Base-by-base conservation (phyloP, 2,113 vertebrate genomes). In the Cryptomyrus ogoouensis region DNA sequence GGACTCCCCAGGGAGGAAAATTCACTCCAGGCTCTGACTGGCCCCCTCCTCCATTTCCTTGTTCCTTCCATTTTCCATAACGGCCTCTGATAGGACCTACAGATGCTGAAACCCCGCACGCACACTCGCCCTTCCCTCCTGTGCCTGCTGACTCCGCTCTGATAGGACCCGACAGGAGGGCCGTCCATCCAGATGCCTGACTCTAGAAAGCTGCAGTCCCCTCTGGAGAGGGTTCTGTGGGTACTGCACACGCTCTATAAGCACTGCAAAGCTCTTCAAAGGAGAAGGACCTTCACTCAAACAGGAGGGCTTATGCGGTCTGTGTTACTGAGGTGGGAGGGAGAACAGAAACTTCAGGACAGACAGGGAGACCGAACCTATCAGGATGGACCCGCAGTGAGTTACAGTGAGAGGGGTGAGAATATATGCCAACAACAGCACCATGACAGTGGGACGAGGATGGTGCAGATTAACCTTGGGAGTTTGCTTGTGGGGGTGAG, bases 381-480 rank as follows among this genome's bases (percentile, higher is more conserved):
- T 58, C 49, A 24, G 46, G 24, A 35, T 87, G 24, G 10, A 56
- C 70, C 88, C 46, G 3, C 9, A 5, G 56, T 50, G 49, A 53
- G 17, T 46, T 35, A 44, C 31, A 52, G 44, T 44, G 46, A 31
- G 66, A 52, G 15, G 27, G n/a, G 39, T 10, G 35, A 1, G 10
- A 83, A 89, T 88, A 90, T 58, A 86, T 27, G 88, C 74, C 89
- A 90, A 91, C 94, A 93, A 90, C 94, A 92, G 93, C 35, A 92
- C 93, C 94, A 92, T 17, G 44, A 92, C 91, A 89, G 89, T 89
- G 92, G 39, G 88, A 88, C 91, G 92, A 88, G 58, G 21, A 0
- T 93, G 92, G 92, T 94, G 93, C 93, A 95, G 94, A 96, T 96
- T 95, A 96, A 94, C 94, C 95, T 95, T 95, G 95, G 94, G 93